Evolutionary conservation across 2,113 vertebrate species (phyloP).

Genomic region (Macaca fascicularis): DNA sequence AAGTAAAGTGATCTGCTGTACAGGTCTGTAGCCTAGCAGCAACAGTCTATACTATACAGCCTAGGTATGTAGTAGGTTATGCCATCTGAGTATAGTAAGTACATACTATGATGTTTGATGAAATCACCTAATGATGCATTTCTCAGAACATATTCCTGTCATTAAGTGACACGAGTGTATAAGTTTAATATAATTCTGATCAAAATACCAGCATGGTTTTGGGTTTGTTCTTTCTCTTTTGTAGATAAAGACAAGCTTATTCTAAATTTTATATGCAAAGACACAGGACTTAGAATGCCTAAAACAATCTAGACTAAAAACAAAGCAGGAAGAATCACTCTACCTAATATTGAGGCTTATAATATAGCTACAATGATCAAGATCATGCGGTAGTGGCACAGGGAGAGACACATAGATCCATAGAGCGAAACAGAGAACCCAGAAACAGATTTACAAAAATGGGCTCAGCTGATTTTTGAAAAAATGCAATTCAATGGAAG

Average conservation of each 20-base stretch:
- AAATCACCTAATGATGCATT: background rate
- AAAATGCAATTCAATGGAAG: background rate
- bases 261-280: background rate
- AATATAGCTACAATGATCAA: background rate
- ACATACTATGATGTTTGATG: background rate
- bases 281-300: background rate
- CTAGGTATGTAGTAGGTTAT: background rate
- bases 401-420: background rate
- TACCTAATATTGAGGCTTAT: background rate
- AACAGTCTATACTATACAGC: background rate
- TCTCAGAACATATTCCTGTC: background rate
- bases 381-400: background rate
- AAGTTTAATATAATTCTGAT: background rate
- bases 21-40: background rate
- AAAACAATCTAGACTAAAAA: background rate
- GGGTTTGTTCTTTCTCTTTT: background rate
- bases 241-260: background rate
- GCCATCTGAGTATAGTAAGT: background rate
- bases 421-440: background rate
- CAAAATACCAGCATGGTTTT: background rate
- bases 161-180: background rate
- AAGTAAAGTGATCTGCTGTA: background rate
- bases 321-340: background rate
- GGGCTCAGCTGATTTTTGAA: background rate
- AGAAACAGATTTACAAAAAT: background rate